phyloP scores from a whole-genome alignment of 2,113 vertebrate species.

The Alligator sinensis region DNA sequence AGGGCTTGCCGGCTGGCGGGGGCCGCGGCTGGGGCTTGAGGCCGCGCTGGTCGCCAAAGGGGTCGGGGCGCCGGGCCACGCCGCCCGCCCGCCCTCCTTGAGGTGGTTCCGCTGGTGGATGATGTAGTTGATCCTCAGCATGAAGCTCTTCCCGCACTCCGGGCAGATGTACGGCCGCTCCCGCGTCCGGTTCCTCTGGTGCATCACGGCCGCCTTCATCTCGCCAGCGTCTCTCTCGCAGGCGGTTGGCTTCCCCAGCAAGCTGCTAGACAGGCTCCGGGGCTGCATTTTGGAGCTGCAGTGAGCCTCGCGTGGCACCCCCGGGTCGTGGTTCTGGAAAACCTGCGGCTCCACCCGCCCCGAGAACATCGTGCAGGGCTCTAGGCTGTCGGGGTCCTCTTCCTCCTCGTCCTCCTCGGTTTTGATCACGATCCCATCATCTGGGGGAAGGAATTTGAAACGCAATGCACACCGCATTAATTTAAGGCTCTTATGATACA shows the following conservation, averaged over 20 bases:
- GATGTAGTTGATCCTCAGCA: constrained; percentile 84
- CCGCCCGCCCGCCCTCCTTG: constrained; percentile 78
- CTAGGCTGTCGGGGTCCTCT: constrained; percentile 70
- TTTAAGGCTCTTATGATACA: rapidly evolving
- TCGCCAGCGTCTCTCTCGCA: constrained; percentile 66
- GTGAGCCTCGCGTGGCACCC: constrained; percentile 52
- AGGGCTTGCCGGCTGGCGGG: constrained; percentile 75
- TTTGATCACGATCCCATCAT: constrained; percentile 72
- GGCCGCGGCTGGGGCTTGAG: constrained; percentile 54
- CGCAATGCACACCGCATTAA: rapidly evolving
- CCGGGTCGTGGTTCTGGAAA: constrained; percentile 51
- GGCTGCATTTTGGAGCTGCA: constrained; percentile 48
- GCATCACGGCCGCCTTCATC: constrained; percentile 19
- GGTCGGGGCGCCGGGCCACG: constrained; percentile 73
- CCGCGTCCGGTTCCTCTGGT: constrained; percentile 80
- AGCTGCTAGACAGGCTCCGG: constrained; percentile 8
- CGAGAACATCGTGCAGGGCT: constrained; percentile 64
- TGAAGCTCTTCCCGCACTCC: constrained; percentile 84
- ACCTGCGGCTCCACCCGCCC: constrained; percentile 39
- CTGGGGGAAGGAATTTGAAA: not conserved
- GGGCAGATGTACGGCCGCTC: constrained; percentile 83
- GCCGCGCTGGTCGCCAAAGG: constrained; percentile 66
- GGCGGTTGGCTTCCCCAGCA: not conserved
- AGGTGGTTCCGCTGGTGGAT: constrained; percentile 86
- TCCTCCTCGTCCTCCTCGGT: constrained; percentile 68